Conservation (phyloP, 2,888 invertebrate species). For the Diabrotica balteata region DNA sequence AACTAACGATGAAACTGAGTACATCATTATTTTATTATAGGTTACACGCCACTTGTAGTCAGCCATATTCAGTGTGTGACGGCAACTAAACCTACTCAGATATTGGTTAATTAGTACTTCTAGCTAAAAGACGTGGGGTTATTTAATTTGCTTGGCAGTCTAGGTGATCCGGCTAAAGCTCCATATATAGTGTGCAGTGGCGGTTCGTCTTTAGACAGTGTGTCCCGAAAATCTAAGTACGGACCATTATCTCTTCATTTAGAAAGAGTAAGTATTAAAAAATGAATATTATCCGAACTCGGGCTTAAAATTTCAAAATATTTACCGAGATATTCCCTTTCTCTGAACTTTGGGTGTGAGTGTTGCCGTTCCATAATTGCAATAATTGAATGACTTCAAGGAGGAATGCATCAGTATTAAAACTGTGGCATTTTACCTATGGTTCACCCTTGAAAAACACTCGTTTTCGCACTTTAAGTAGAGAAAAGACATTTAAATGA, state of each 20-base stretch:
- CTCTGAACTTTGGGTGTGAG: too few relatives aligned
- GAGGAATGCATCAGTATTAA: too few relatives aligned
- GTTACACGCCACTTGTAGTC: conserved; percentile 4
- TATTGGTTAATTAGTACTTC: conserved; percentile 3
- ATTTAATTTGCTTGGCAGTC: background rate
- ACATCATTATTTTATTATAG: conserved; percentile 4
- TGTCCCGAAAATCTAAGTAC: background rate
- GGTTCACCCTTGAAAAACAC: too few relatives aligned
- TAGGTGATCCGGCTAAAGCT: background rate
- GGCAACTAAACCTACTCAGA: conserved; percentile 1
- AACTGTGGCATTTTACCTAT: too few relatives aligned
- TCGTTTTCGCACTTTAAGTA: too few relatives aligned
- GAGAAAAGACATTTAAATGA: too few relatives aligned
- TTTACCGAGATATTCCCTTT: too few relatives aligned
- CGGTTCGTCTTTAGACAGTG: background rate
- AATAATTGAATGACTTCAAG: too few relatives aligned
- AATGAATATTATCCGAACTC: too few relatives aligned
- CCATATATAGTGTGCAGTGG: background rate
- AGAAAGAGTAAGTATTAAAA: too few relatives aligned
- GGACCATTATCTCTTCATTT: background rate
- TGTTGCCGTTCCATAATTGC: too few relatives aligned
- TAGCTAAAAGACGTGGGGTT: conserved; percentile 1
- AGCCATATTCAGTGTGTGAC: background rate
- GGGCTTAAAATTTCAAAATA: too few relatives aligned
- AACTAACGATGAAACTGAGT: conserved; percentile 2